phyloP scores from a whole-genome alignment of 1,140 invertebrate species.

The Euura lappo region DNA sequence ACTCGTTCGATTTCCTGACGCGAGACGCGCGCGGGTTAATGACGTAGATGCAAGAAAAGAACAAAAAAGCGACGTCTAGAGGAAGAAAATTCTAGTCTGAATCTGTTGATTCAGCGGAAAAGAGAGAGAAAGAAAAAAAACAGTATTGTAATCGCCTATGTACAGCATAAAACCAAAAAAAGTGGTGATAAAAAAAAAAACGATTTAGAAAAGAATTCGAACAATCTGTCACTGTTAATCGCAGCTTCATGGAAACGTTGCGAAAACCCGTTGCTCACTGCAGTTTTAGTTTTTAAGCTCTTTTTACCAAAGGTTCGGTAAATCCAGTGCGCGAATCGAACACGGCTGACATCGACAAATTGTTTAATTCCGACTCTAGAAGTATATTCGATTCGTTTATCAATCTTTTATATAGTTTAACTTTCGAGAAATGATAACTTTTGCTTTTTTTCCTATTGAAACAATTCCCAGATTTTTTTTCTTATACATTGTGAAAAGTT shows the following conservation, averaged over 20 bases:
- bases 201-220: no score
- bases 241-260: no score
- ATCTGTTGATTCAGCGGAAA: background rate
- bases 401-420: background rate
- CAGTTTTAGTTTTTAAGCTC: no score
- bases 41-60: conserved; percentile 14
- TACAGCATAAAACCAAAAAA: background rate
- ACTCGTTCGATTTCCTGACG: background rate
- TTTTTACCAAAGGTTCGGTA: no score
- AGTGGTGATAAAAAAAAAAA: background rate
- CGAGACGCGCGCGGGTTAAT: background rate
- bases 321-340: no score
- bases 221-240: no score
- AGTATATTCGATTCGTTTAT: no score
- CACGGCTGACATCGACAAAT: background rate
- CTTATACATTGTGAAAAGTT: no score
- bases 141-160: background rate
- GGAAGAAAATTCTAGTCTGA: conserved; percentile 31
- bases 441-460: background rate
- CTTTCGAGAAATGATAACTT: background rate
- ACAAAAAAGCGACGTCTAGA: conserved; percentile 6
- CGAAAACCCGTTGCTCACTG: no score
- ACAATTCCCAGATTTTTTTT: no score
- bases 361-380: background rate
- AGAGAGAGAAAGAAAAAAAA: background rate